Conservation (phyloP, 2,113 vertebrate species). For the Lampris incognitus region DNA sequence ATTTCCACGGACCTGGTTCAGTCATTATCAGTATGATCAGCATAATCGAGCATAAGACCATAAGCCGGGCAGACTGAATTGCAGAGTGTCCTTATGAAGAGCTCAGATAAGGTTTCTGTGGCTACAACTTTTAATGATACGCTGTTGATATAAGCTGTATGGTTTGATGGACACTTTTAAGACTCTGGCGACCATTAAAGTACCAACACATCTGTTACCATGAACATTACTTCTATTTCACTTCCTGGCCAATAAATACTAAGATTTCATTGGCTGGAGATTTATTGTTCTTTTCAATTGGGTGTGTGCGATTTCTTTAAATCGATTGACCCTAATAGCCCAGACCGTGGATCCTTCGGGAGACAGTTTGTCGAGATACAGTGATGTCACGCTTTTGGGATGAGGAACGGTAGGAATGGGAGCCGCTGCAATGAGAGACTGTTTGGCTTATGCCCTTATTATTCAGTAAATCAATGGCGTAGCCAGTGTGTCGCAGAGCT, state of each 20-base stretch:
- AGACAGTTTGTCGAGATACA: too few relatives aligned
- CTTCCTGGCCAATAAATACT: neutral
- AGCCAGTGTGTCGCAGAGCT: too few relatives aligned
- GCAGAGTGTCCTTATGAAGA: neutral
- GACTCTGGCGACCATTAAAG: neutral
- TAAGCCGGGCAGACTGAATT: constrained; percentile 2
- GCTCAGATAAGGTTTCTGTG: neutral
- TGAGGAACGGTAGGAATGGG: too few relatives aligned
- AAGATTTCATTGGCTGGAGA: neutral
- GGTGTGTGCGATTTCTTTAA: neutral
- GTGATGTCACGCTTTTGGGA: too few relatives aligned
- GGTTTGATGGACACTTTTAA: neutral
- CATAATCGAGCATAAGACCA: neutral
- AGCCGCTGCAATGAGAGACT: too few relatives aligned
- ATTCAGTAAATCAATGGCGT: too few relatives aligned
- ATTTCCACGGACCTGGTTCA: neutral
- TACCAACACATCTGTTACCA: constrained; percentile 14
- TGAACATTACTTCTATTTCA: neutral
- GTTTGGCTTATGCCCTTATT: too few relatives aligned
- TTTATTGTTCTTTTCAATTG: neutral
- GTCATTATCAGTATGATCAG: neutral
- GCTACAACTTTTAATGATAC: neutral
- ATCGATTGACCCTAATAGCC: neutral
- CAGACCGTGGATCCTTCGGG: neutral
- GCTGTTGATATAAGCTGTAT: constrained; percentile 20